Conservation (phyloP, 2,888 invertebrate species). For the Onchidella celtica region DNA sequence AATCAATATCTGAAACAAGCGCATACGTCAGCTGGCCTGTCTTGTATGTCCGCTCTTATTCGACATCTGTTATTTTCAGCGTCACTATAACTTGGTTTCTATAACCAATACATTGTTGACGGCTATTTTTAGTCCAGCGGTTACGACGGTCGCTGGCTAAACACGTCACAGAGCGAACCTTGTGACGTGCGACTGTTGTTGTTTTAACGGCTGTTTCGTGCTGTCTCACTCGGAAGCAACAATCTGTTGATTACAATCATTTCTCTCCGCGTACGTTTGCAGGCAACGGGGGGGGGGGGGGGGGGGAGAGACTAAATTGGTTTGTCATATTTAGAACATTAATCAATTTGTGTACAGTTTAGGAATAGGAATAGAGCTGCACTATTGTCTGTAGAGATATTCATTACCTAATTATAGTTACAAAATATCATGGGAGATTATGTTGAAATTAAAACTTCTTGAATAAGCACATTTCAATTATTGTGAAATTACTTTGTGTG, state of each 20-base stretch:
- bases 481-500: too few relatives aligned
- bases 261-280: neutral
- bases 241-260: constrained; percentile 11
- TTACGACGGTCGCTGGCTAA: neutral
- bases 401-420: too few relatives aligned
- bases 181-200: neutral
- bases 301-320: neutral
- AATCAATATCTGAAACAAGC: constrained; percentile 18
- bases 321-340: neutral
- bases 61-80: constrained; percentile 13
- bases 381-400: too few relatives aligned
- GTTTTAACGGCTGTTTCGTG: too few relatives aligned
- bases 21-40: constrained; percentile 9
- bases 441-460: too few relatives aligned
- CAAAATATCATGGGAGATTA: too few relatives aligned
- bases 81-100: constrained; percentile 18
- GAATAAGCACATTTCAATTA: too few relatives aligned
- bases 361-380: neutral
- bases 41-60: constrained; percentile 15
- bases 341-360: neutral
- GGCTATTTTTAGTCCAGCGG: neutral
- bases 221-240: too few relatives aligned
- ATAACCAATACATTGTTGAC: too few relatives aligned
- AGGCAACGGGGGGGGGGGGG: neutral
- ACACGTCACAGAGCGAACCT: neutral